Conservation (phyloP, 2,888 invertebrate species). For the Stramonita haemastoma region DNA sequence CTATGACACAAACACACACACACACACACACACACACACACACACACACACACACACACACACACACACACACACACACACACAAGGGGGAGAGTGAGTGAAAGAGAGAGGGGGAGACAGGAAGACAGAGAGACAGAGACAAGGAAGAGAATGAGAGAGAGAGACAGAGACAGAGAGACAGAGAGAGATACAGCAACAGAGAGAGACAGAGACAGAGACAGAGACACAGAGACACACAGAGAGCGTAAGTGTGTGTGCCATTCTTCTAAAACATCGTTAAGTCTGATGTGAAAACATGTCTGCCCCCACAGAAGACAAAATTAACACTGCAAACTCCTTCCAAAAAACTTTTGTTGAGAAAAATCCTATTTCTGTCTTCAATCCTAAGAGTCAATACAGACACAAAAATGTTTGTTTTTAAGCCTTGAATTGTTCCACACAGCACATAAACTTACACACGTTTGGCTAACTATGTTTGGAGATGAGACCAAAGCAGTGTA, state of each 20-base stretch:
- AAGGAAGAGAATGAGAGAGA: background rate
- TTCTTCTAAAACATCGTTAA: background rate
- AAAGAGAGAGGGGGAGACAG: background rate
- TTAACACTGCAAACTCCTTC: background rate
- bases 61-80: no score
- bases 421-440: no score
- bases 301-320: background rate
- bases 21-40: no score
- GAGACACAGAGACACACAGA: slow-evolving; percentile 7
- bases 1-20: no score
- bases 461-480: no score
- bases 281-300: background rate
- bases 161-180: background rate
- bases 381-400: background rate
- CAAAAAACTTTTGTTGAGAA: background rate
- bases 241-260: background rate
- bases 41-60: no score
- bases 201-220: slow-evolving; percentile 11
- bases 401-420: background rate
- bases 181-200: background rate
- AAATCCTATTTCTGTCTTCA: background rate
- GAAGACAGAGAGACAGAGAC: background rate
- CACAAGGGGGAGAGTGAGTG: no score
- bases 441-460: no score
- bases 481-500: no score